A percentile compares a stretch with the other conserved stretches of the same genome.
These are phyloP conservation scores for Ailurus styani DNA, from an alignment of 2,113 vertebrate species.

Conservation along the genomic window DNA sequence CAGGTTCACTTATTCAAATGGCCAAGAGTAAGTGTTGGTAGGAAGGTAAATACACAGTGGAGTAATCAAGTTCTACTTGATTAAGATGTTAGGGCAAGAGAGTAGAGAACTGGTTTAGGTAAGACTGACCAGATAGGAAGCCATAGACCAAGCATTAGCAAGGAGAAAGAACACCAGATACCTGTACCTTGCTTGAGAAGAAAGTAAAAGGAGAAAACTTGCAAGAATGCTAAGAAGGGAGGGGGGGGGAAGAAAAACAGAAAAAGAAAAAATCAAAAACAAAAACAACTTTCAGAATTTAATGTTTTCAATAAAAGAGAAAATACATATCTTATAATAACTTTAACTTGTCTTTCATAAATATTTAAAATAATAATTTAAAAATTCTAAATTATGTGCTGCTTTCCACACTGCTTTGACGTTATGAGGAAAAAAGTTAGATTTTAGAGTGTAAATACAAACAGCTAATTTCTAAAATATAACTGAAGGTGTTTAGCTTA, in stretches of 20 bases:
- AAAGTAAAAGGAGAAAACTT: neutral
- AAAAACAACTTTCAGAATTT: neutral
- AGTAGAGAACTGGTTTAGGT: neutral
- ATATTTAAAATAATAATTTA: neutral
- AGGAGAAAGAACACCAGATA: neutral
- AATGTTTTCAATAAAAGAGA: neutral
- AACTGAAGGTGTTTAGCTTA: neutral
- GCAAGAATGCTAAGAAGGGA: neutral
- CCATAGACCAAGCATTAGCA: neutral
- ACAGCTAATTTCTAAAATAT: neutral
- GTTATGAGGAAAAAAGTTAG: neutral
- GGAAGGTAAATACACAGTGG: fast-evolving
- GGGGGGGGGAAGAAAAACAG: fast-evolving
- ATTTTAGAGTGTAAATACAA: conserved; percentile 11
- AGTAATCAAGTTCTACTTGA: neutral
- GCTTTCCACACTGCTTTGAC: neutral
- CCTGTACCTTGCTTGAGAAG: neutral
- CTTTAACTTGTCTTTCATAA: neutral
- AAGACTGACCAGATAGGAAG: neutral
- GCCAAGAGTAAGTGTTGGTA: neutral
- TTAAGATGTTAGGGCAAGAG: neutral
- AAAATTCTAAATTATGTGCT: neutral
- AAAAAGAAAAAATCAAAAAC: neutral
- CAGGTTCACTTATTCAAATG: neutral
- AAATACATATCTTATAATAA: neutral